These are phyloP conservation scores for Eupeodes latifasciatus DNA, from an alignment of 2,888 invertebrate genomes.

Conservation along the genomic window DNA sequence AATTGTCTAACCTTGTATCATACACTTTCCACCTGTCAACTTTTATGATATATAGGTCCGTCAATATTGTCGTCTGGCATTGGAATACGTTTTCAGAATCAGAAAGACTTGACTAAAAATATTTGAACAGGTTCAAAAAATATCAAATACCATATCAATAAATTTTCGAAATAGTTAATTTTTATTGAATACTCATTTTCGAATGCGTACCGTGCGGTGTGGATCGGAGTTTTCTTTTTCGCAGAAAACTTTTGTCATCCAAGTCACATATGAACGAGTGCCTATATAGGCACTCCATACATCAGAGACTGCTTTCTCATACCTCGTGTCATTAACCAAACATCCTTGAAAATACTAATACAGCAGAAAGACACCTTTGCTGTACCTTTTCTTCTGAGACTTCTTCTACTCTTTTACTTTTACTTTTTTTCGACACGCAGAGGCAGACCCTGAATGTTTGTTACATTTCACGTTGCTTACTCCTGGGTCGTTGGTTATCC, in stretches of 20 bases:
- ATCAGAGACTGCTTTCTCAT: constrained; percentile 10
- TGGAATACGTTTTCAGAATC: too few relatives aligned
- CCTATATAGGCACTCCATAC: too few relatives aligned
- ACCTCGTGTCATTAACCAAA: background rate
- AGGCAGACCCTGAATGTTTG: background rate
- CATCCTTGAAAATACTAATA: constrained; percentile 5
- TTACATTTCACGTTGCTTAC: background rate
- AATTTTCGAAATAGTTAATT: background rate
- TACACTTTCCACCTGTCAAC: too few relatives aligned
- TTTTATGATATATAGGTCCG: too few relatives aligned
- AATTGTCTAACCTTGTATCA: too few relatives aligned
- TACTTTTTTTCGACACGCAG: background rate
- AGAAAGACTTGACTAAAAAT: too few relatives aligned
- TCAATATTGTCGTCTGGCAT: too few relatives aligned
- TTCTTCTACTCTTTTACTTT: background rate
- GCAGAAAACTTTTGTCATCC: background rate
- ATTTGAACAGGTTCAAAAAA: too few relatives aligned
- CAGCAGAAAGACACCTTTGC: background rate
- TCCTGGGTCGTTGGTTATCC: constrained; percentile 1
- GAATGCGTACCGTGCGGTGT: too few relatives aligned
- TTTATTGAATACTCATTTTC: background rate
- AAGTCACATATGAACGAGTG: background rate
- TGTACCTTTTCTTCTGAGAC: background rate
- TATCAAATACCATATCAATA: too few relatives aligned
- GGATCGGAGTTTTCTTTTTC: too few relatives aligned